Percentiles rank a stretch among this genome's conserved stretches.
Conservation (phyloP, 2,888 invertebrate species). For the Ligdia adustata region DNA sequence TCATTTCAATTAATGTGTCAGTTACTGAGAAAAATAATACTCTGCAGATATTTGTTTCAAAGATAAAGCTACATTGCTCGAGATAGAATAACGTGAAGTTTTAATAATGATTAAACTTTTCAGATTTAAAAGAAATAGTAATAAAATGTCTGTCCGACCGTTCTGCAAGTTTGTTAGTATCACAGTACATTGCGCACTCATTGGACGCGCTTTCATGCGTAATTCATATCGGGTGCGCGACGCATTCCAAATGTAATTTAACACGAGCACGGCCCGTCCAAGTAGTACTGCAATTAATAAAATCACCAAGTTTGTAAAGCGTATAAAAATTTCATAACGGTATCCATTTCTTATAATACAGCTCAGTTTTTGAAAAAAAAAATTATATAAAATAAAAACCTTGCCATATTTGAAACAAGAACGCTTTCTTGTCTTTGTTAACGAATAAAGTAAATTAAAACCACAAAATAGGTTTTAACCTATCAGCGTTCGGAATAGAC, state of each 20-base stretch:
- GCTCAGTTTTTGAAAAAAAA: no score
- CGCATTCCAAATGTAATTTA: slow-evolving; percentile 78
- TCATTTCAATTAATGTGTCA: slow-evolving; percentile 68
- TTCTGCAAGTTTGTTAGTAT: slow-evolving; percentile 45
- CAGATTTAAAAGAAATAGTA: slow-evolving; percentile 41
- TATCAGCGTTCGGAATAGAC: slow-evolving; percentile 57
- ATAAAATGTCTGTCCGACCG: slow-evolving; percentile 33
- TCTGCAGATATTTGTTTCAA: no score
- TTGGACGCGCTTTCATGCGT: slow-evolving; percentile 66
- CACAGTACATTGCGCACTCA: slow-evolving; percentile 65
- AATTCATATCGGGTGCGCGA: slow-evolving; percentile 68
- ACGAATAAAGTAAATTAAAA: not conserved
- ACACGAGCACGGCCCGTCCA: slow-evolving; percentile 46
- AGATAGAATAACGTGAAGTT: no score
- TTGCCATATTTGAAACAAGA: no score
- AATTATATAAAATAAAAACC: no score
- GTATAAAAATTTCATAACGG: slow-evolving; percentile 5
- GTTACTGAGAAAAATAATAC: no score
- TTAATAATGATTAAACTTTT: no score
- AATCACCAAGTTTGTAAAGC: slow-evolving; percentile 28
- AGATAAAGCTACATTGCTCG: no score
- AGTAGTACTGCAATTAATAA: slow-evolving; percentile 41
- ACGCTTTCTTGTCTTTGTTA: not conserved
- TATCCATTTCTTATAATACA: not conserved
- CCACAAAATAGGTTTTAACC: not conserved